Percentiles rank a stretch among this genome's conserved stretches.
phyloP scores from a whole-genome alignment of 2,113 vertebrate genomes.

The Xiphophorus maculatus region DNA sequence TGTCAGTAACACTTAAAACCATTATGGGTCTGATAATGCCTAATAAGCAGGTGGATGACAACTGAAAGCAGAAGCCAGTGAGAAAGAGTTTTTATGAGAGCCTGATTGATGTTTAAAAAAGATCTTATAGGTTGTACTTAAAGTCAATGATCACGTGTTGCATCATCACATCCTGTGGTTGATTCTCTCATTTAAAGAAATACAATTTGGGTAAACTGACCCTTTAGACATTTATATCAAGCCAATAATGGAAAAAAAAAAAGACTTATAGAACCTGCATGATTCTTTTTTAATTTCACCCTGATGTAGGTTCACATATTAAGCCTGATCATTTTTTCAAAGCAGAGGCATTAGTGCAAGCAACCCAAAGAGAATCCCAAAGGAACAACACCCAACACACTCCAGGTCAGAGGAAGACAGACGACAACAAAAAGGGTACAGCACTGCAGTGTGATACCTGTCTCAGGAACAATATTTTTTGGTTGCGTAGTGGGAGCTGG shows the following conservation, averaged over 20 bases:
- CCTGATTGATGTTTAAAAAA: background rate
- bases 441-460: constrained; percentile 62
- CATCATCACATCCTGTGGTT: background rate
- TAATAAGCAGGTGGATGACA: background rate
- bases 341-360: constrained; percentile 9
- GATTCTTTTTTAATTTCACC: background rate
- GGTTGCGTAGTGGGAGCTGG: constrained; percentile 64
- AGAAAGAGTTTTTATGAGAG: background rate
- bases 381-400: constrained; percentile 31
- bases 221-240: constrained; percentile 3
- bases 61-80: background rate
- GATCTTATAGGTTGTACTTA: background rate
- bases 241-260: background rate
- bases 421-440: constrained; percentile 12
- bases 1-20: background rate
- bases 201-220: constrained; percentile 11
- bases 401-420: constrained; percentile 11
- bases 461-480: constrained; percentile 66
- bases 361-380: constrained; percentile 20
- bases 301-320: background rate
- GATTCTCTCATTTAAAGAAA: background rate
- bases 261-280: background rate
- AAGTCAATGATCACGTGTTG: background rate
- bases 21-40: background rate
- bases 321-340: constrained; percentile 12